Evolutionary conservation across 2,113 vertebrate genomes (phyloP).

Genomic region (Amphiprion percula): DNA sequence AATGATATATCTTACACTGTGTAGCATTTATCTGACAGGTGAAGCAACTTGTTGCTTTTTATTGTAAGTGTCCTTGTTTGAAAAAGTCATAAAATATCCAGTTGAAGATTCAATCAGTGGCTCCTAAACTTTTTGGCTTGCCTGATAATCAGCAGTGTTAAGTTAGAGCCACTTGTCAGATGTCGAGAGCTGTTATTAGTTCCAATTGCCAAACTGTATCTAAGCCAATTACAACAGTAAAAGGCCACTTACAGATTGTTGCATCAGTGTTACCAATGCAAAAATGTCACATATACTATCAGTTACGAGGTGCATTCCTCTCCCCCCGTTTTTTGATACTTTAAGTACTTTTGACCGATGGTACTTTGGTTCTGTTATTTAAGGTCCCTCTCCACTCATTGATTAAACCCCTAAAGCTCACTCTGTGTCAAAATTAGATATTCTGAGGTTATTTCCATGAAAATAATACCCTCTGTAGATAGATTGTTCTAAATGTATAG

Average conservation of each 20-base stretch:
- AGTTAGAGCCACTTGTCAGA: neutral
- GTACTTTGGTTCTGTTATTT: no score
- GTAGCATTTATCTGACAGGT: neutral
- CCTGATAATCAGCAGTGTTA: no score
- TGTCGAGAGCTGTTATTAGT: neutral
- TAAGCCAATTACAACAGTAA: neutral
- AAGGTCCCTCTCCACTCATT: no score
- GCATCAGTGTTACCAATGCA: neutral
- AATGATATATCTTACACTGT: neutral
- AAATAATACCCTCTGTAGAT: no score
- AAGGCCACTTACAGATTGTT: slow-evolving; percentile 10
- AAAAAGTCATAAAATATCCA: no score
- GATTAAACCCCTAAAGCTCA: no score
- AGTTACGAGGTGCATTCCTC: neutral
- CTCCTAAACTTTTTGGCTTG: no score
- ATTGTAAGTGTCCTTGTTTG: no score
- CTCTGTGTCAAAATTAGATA: no score
- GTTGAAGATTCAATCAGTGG: no score
- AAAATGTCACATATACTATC: neutral
- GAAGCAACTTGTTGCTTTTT: neutral
- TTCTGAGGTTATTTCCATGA: no score
- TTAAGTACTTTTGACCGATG: neutral
- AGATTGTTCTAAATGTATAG: no score
- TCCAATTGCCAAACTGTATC: neutral
- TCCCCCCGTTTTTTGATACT: neutral